These are phyloP conservation scores for Corythoichthys intestinalis DNA, from an alignment of 2,113 vertebrate genomes.

Conservation along the genomic window DNA sequence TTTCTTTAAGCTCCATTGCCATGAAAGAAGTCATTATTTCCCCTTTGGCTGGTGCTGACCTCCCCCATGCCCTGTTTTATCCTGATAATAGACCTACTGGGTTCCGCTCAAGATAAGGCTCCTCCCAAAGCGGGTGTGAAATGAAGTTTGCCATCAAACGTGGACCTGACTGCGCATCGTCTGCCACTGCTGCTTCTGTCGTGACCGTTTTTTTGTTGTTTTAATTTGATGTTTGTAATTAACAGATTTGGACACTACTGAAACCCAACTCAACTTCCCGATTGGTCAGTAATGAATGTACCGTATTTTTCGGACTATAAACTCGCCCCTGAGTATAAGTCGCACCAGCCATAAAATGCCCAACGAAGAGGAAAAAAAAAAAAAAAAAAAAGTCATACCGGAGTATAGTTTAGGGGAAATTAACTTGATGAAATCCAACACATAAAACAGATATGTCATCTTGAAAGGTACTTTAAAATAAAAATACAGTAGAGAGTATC, in stretches of 20 bases:
- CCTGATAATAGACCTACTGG: slow-evolving; percentile 65
- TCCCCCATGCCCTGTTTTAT: slow-evolving; percentile 50
- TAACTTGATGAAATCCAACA: no score
- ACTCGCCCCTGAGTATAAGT: no score
- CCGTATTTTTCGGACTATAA: no score
- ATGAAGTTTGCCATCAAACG: slow-evolving; percentile 55
- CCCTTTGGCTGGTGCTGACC: slow-evolving; percentile 43
- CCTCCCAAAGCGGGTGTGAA: slow-evolving; percentile 59
- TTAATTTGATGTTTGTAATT: background rate
- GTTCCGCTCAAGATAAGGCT: slow-evolving; percentile 58
- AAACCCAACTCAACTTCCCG: background rate
- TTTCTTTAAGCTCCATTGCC: slow-evolving; percentile 66
- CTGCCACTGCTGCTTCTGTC: slow-evolving; percentile 59
- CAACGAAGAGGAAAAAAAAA: no score
- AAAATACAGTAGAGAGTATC: no score
- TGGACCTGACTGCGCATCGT: slow-evolving; percentile 47
- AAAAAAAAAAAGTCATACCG: no score
- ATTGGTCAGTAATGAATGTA: background rate
- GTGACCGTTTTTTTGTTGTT: slow-evolving; percentile 64
- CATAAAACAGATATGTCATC: no score
- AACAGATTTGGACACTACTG: no score
- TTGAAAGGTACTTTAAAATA: no score
- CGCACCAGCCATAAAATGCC: no score
- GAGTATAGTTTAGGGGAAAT: no score
- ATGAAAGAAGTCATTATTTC: slow-evolving; percentile 73